These are phyloP conservation scores for Tetramorium parvispinum DNA, from an alignment of 1,140 invertebrate species.

Conservation along the genomic window DNA sequence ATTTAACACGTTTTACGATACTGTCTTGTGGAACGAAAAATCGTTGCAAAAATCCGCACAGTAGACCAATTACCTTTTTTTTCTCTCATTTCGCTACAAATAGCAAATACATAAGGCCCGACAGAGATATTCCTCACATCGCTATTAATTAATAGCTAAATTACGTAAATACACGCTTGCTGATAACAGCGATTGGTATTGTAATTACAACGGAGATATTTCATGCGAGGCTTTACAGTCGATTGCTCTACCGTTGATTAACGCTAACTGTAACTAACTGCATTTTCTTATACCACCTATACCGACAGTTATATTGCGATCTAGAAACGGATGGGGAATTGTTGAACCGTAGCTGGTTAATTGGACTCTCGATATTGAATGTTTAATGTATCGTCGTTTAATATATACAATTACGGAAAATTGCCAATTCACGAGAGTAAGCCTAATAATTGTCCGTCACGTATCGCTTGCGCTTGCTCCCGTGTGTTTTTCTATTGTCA, in stretches of 20 bases:
- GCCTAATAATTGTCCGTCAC: background rate
- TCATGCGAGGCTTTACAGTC: background rate
- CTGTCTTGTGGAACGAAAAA: background rate
- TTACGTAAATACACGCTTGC: background rate
- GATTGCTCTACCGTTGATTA: constrained; percentile 32
- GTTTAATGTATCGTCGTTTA: background rate
- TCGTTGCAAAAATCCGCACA: background rate
- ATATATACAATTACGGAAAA: constrained; percentile 17
- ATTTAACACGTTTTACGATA: background rate
- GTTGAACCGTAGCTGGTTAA: background rate
- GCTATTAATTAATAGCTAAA: background rate
- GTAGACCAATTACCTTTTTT: background rate
- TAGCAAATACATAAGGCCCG: no score
- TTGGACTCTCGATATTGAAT: background rate
- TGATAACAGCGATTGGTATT: background rate
- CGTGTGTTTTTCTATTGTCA: background rate
- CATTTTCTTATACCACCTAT: background rate
- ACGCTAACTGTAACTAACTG: constrained; percentile 43
- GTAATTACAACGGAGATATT: background rate
- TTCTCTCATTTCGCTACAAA: background rate
- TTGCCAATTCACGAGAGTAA: background rate
- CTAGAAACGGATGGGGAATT: constrained; percentile 22
- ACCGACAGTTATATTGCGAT: background rate
- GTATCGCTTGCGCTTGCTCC: no score
- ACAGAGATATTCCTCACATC: background rate